Evolutionary conservation across 2,888 invertebrate species (phyloP).

Genomic region (Acanthosoma haemorrhoidale): DNA sequence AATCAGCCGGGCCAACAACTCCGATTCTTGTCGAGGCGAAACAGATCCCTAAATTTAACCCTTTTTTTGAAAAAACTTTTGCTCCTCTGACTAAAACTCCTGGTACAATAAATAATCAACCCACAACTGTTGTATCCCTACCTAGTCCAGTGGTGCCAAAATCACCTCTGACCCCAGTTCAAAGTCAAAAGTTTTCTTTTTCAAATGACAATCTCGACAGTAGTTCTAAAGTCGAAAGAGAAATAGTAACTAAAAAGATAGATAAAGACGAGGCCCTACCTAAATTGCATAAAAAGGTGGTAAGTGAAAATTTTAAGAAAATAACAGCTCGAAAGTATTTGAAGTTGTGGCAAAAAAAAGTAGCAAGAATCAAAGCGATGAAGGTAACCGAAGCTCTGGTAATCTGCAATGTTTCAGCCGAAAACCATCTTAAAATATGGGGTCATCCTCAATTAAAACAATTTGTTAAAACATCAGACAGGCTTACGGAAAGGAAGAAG

Average conservation of each 20-base stretch:
- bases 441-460: slow-evolving; percentile 27
- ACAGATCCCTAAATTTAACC: not conserved
- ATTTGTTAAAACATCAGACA: slow-evolving; percentile 26
- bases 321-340: slow-evolving; percentile 41
- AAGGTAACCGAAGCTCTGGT: slow-evolving; percentile 45
- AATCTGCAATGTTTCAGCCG: slow-evolving; percentile 30
- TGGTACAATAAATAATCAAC: not conserved
- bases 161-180: not conserved
- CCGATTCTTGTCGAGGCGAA: not conserved
- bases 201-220: not conserved
- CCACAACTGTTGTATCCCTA: not conserved
- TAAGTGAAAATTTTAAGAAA: slow-evolving; percentile 39
- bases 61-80: not conserved
- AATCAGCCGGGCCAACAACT: not conserved
- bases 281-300: slow-evolving; percentile 41
- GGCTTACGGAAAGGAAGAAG: slow-evolving; percentile 34
- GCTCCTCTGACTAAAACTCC: too few species aligned
- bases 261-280: slow-evolving; percentile 39
- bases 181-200: not conserved
- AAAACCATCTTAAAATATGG: slow-evolving; percentile 38
- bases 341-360: slow-evolving; percentile 37
- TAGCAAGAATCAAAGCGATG: slow-evolving; percentile 45
- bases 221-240: slow-evolving; percentile 5
- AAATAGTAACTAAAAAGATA: slow-evolving; percentile 31
- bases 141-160: not conserved